Evolutionary conservation across 2,888 invertebrate genomes (phyloP).

Genomic region (Lacanobia oleracea): DNA sequence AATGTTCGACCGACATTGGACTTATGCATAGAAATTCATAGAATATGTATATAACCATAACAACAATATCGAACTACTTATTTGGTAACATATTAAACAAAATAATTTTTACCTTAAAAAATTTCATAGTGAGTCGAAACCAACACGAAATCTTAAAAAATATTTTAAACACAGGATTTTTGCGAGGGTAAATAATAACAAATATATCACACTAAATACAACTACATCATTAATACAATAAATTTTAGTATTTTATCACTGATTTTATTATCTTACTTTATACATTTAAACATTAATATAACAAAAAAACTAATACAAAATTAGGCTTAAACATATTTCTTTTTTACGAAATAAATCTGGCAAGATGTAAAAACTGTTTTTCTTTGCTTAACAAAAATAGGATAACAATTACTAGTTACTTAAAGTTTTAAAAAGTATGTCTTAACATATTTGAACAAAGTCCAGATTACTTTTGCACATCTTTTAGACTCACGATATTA

Average conservation of each 20-base stretch:
- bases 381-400: background rate
- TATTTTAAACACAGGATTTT: conserved; percentile 34
- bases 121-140: background rate
- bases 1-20: no score
- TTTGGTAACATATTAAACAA: conserved; percentile 17
- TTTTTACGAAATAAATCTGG: conserved; percentile 10
- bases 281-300: conserved; percentile 8
- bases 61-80: background rate
- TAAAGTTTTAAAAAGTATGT: background rate
- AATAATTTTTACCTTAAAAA: conserved; percentile 9
- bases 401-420: conserved; percentile 1
- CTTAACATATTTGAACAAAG: background rate
- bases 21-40: background rate
- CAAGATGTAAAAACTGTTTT: conserved; percentile 30
- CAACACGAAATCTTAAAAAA: conserved; percentile 11
- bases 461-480: conserved; percentile 2
- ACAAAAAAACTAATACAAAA: conserved; percentile 7
- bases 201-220: conserved; percentile 1
- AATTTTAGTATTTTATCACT: conserved; percentile 4
- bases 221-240: background rate
- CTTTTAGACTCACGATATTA: background rate
- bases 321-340: background rate
- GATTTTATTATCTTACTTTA: background rate
- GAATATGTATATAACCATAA: background rate
- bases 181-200: conserved; percentile 46